phyloP scores from a whole-genome alignment of 2,888 invertebrate species.

The Parnassius smintheus region DNA sequence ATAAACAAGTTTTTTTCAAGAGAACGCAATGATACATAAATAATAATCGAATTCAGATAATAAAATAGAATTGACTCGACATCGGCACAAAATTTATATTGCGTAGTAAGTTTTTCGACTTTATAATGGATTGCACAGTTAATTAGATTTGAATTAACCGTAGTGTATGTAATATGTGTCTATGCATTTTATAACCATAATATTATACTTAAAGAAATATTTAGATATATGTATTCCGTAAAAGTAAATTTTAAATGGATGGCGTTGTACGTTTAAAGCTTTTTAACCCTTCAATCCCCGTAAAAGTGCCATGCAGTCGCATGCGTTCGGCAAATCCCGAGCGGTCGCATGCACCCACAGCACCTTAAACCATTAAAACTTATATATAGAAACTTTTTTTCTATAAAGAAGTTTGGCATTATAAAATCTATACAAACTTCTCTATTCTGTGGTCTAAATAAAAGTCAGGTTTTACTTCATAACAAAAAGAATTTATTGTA shows the following conservation, averaged over 20 bases:
- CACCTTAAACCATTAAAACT: no score
- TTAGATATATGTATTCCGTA: slow-evolving; percentile 22
- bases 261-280: slow-evolving; percentile 20
- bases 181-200: slow-evolving; percentile 22
- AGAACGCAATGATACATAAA: neutral
- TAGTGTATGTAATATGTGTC: slow-evolving; percentile 18
- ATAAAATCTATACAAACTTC: no score
- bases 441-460: no score
- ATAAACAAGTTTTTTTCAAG: neutral
- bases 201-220: slow-evolving; percentile 11
- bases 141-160: slow-evolving; percentile 17
- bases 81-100: slow-evolving; percentile 17
- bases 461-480: no score
- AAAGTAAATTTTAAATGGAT: slow-evolving; percentile 11
- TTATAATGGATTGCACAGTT: slow-evolving; percentile 22
- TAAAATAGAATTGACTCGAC: slow-evolving; percentile 9
- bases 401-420: no score
- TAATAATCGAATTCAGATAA: slow-evolving; percentile 13
- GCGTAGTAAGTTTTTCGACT: slow-evolving; percentile 25
- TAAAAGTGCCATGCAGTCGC: no score
- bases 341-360: no score
- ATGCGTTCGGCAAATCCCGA: no score
- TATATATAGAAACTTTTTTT: no score
- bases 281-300: no score
- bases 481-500: no score